Percentiles rank a stretch among this genome's conserved stretches.
phyloP scores from a whole-genome alignment of 2,797 vertebrate genomes.

The Podarcis siculus region DNA sequence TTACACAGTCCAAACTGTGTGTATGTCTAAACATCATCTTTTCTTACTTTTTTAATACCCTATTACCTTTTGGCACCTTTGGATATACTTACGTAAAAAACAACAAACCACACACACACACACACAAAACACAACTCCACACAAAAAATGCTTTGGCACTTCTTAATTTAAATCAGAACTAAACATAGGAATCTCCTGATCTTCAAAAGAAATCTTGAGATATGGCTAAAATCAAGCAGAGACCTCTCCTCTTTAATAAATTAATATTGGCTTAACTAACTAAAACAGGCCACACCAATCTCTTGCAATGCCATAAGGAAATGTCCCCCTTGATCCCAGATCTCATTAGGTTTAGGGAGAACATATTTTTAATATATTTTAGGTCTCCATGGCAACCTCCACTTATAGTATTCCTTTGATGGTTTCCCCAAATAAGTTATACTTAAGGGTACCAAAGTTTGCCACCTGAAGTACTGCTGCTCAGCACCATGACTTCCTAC shows the following conservation, averaged over 20 bases:
- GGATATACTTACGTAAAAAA: constrained; percentile 70
- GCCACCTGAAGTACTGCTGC: constrained; percentile 43
- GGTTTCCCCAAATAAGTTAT: constrained; percentile 57
- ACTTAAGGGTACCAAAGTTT: constrained; percentile 58
- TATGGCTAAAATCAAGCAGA: constrained; percentile 65
- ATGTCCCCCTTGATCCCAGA: constrained; percentile 24
- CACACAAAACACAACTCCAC: constrained; percentile 6
- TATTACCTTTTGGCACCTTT: constrained; percentile 80
- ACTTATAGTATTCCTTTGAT: constrained; percentile 40
- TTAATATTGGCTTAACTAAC: constrained; percentile 68
- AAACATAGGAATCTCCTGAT: constrained; percentile 62
- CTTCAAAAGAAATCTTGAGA: constrained; percentile 53
- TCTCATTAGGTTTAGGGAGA: constrained; percentile 31
- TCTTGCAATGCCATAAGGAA: constrained; percentile 45
- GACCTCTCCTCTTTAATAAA: constrained; percentile 57
- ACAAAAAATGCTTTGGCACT: constrained; percentile 79
- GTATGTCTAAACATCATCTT: constrained; percentile 1
- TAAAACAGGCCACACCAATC: constrained; percentile 50
- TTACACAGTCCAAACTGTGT: constrained; percentile 75
- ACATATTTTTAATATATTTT: constrained; percentile 25
- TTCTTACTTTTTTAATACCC: constrained; percentile 66
- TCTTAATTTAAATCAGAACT: constrained; percentile 62
- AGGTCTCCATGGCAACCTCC: constrained; percentile 14
- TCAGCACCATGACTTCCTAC: constrained; percentile 44
- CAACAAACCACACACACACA: constrained; percentile 22